Conservation (phyloP, 1,140 invertebrate species). For the Eciton burchellii region DNA sequence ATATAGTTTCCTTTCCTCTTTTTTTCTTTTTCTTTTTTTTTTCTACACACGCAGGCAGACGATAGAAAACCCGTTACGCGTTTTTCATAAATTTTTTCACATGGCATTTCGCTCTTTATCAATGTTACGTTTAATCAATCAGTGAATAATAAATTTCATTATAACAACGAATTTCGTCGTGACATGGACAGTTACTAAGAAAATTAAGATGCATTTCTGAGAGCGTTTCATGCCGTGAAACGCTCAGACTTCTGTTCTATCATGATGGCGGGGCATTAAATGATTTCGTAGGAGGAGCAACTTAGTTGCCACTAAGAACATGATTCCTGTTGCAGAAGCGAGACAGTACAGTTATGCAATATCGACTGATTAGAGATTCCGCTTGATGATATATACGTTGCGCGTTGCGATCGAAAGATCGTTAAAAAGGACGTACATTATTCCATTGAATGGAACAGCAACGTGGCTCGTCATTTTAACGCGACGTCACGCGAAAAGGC, state of each 20-base stretch:
- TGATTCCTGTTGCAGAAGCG: conserved; percentile 8
- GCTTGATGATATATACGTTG: not conserved
- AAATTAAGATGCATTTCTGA: not conserved
- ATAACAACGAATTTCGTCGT: not conserved
- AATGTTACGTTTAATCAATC: too few relatives aligned
- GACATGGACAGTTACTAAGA: not conserved
- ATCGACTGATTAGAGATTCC: conserved; percentile 22
- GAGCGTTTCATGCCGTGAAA: not conserved
- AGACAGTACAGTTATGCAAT: conserved; percentile 12
- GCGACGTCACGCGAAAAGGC: conserved; percentile 45
- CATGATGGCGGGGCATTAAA: not conserved
- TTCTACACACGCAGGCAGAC: too few relatives aligned
- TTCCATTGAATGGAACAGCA: conserved; percentile 16
- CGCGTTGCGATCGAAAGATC: conserved; percentile 26
- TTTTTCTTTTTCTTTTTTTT: too few relatives aligned
- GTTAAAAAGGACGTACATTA: conserved; percentile 27
- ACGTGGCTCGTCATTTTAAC: conserved; percentile 33
- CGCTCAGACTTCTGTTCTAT: not conserved
- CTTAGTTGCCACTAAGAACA: not conserved
- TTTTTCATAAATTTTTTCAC: too few relatives aligned
- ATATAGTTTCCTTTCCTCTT: too few relatives aligned
- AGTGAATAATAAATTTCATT: too few relatives aligned
- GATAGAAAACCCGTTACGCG: too few relatives aligned
- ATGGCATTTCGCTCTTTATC: too few relatives aligned
- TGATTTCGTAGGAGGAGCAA: not conserved